Conservation (phyloP, 2,888 invertebrate species). For the Cyclophora albipunctata region DNA sequence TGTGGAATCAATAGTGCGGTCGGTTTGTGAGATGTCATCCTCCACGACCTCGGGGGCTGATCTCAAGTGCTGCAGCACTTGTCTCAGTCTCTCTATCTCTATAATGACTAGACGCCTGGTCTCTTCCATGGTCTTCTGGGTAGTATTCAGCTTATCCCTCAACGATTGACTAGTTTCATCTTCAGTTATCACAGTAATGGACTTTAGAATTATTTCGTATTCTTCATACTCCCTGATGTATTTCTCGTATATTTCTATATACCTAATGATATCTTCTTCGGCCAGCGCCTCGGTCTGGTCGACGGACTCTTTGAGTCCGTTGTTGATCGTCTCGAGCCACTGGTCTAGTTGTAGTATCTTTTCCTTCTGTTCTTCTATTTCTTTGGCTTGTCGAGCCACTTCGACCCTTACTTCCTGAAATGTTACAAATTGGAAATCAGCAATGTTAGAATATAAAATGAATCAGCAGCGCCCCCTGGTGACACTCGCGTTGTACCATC, state of each 20-base stretch:
- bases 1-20: constrained; percentile 80
- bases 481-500: too few species aligned
- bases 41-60: constrained; percentile 54
- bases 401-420: constrained; percentile 67
- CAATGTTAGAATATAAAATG: not conserved
- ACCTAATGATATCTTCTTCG: constrained; percentile 58
- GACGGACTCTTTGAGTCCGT: constrained; percentile 62
- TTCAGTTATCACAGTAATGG: constrained; percentile 59
- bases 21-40: constrained; percentile 71
- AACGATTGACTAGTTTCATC: constrained; percentile 72
- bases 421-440: constrained; percentile 1
- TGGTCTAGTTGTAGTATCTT: constrained; percentile 61
- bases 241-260: constrained; percentile 65
- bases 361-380: constrained; percentile 55
- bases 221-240: constrained; percentile 66
- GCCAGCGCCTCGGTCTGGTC: constrained; percentile 46
- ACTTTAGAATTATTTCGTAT: constrained; percentile 58
- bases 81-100: constrained; percentile 73
- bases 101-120: constrained; percentile 77
- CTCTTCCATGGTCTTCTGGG: constrained; percentile 76
- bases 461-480: not conserved
- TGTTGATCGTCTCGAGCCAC: constrained; percentile 69
- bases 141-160: constrained; percentile 71
- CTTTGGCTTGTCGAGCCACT: constrained; percentile 48
- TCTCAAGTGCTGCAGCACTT: constrained; percentile 57